These are phyloP conservation scores for Ochropleura plecta DNA, from an alignment of 2,888 invertebrate species.

Conservation along the genomic window DNA sequence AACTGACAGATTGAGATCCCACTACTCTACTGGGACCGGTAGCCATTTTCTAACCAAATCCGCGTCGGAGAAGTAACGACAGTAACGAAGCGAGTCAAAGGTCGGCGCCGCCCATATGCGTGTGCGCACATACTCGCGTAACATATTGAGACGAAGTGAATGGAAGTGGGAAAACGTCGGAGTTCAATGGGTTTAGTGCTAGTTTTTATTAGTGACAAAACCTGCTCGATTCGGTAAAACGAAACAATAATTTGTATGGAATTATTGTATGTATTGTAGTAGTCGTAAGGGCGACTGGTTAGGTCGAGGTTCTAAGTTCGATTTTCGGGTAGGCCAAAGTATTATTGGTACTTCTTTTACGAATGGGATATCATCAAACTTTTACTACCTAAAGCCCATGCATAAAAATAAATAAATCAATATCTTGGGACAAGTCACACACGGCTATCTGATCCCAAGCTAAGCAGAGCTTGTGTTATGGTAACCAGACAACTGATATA, in stretches of 20 bases:
- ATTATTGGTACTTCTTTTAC: no score
- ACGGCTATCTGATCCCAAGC: no score
- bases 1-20: not conserved
- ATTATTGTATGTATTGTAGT: not conserved
- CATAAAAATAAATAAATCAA: no score
- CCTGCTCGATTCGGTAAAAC: not conserved
- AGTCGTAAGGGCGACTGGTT: no score
- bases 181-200: not conserved
- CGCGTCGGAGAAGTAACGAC: slow-evolving; percentile 21
- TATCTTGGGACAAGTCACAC: no score
- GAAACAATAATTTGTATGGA: not conserved
- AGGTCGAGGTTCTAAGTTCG: no score
- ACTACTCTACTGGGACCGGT: slow-evolving; percentile 22
- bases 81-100: slow-evolving; percentile 45
- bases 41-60: slow-evolving; percentile 52
- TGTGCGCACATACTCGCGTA: slow-evolving; percentile 15
- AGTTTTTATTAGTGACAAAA: not conserved
- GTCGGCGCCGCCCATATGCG: slow-evolving; percentile 52
- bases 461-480: no score
- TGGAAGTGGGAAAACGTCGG: not conserved
- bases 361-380: no score
- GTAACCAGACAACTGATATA: no score
- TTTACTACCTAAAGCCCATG: no score
- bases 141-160: slow-evolving; percentile 1
- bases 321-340: no score